Conservation (phyloP, 2,113 vertebrate genomes). For the Geothlypis trichas region DNA sequence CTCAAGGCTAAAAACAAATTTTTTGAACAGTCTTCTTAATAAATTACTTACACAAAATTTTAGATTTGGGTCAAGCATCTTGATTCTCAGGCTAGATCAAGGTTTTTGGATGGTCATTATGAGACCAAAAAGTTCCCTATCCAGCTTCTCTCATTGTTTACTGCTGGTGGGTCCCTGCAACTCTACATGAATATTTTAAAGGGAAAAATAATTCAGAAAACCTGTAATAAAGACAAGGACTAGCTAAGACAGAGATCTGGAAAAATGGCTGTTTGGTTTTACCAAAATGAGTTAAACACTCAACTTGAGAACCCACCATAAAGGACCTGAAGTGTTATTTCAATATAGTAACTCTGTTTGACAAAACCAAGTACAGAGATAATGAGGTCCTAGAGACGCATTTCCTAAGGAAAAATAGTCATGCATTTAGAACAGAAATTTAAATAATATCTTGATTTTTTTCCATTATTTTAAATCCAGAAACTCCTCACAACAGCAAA, state of each 20-base stretch:
- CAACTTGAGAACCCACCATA: accelerated
- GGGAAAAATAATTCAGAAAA: not conserved
- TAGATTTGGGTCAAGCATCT: not conserved
- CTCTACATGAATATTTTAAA: not conserved
- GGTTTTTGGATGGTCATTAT: not conserved
- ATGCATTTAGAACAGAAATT: not conserved
- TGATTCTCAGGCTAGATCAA: not conserved
- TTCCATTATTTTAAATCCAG: not conserved
- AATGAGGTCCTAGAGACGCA: not conserved
- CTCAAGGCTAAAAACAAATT: not conserved
- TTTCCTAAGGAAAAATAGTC: not conserved
- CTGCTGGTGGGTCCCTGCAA: accelerated
- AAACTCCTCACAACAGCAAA: not conserved
- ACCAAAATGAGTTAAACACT: not conserved
- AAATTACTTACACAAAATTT: not conserved
- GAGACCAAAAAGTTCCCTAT: not conserved
- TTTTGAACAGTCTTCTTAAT: not conserved
- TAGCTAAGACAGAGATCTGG: not conserved
- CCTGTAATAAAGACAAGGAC: not conserved
- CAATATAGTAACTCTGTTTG: not conserved
- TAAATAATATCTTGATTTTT: not conserved
- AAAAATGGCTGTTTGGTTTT: not conserved
- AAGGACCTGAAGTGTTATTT: not conserved
- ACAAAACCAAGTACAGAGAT: not conserved
- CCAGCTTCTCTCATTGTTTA: accelerated